phyloP scores from a whole-genome alignment of 2,113 vertebrate species.

The Thalassoma bifasciatum region DNA sequence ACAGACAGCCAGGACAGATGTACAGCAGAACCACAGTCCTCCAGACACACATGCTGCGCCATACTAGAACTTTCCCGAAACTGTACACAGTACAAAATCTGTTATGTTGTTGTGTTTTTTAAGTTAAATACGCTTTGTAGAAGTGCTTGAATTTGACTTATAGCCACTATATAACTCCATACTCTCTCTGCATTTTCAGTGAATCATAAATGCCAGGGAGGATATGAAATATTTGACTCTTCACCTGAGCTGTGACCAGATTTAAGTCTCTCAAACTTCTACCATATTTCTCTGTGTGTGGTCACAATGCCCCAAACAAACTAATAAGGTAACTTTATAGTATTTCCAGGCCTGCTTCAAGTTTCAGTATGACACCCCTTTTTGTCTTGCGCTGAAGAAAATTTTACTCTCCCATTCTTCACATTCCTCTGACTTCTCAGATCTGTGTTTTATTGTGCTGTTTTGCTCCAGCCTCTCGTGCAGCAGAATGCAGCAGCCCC shows the following conservation, averaged over 20 bases:
- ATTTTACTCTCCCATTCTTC: conserved; percentile 55
- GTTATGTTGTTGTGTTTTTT: no score
- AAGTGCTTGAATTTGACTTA: neutral
- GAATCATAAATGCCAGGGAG: conserved; percentile 8
- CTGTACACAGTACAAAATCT: conserved; percentile 1
- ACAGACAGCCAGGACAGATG: conserved; percentile 59
- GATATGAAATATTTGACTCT: conserved; percentile 10
- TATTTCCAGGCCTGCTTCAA: conserved; percentile 41
- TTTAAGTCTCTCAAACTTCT: conserved; percentile 1
- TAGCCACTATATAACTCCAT: conserved; percentile 6
- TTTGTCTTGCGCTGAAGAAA: conserved; percentile 9
- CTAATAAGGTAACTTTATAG: conserved; percentile 47
- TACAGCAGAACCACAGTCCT: conserved; percentile 42
- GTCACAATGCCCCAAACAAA: conserved; percentile 24
- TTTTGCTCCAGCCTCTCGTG: conserved; percentile 25
- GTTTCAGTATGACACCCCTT: conserved; percentile 48
- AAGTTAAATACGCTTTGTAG: no score
- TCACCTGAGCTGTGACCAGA: conserved; percentile 13
- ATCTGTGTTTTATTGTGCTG: conserved; percentile 44
- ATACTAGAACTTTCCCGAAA: conserved; percentile 18
- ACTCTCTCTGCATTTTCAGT: conserved; percentile 14
- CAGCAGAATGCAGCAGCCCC: conserved; percentile 26
- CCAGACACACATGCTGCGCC: conserved; percentile 2
- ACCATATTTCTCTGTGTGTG: neutral
- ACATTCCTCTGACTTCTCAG: conserved; percentile 61